A percentile compares a stretch with the other conserved stretches of the same genome.
These are phyloP conservation scores for Morbakka virulenta DNA, from an alignment of 30 jellyfish, hydroid and myxozoan species.

Conservation along the genomic window DNA sequence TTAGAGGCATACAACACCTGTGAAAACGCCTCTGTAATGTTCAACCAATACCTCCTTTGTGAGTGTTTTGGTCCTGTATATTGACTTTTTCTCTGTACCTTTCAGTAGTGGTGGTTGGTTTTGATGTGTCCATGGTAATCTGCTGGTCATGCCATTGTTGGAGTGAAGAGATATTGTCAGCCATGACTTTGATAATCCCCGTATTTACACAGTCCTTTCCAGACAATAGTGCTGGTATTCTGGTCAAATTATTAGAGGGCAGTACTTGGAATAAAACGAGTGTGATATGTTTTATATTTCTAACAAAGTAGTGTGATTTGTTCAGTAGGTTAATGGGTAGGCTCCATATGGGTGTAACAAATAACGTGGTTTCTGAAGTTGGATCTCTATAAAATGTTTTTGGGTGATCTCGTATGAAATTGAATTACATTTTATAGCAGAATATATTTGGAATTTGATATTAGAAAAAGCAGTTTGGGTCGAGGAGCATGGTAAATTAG, in stretches of 20 bases:
- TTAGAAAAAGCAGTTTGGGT: neutral
- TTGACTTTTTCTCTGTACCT: too few relatives aligned
- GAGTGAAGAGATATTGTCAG: neutral
- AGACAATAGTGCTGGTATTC: too few relatives aligned
- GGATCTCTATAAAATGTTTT: neutral
- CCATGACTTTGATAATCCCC: too few relatives aligned
- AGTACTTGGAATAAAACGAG: neutral
- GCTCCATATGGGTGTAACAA: neutral
- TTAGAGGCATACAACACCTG: too few relatives aligned
- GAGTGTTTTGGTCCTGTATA: neutral
- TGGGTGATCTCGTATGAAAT: neutral
- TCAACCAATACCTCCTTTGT: neutral
- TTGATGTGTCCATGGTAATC: too few relatives aligned
- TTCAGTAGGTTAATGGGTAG: neutral
- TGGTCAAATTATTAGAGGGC: neutral
- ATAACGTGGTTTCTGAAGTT: neutral
- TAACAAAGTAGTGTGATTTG: neutral
- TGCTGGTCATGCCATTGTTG: neutral
- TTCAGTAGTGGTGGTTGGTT: too few relatives aligned
- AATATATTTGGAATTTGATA: neutral
- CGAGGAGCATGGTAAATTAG: neutral
- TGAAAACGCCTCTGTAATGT: neutral
- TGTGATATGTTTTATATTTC: neutral
- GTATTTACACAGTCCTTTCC: too few relatives aligned
- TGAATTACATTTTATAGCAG: neutral